A percentile compares a stretch with the other conserved stretches of the same genome.
These are phyloP conservation scores for Zosterops borbonicus DNA, from an alignment of 2,113 vertebrate genomes.

Conservation along the genomic window DNA sequence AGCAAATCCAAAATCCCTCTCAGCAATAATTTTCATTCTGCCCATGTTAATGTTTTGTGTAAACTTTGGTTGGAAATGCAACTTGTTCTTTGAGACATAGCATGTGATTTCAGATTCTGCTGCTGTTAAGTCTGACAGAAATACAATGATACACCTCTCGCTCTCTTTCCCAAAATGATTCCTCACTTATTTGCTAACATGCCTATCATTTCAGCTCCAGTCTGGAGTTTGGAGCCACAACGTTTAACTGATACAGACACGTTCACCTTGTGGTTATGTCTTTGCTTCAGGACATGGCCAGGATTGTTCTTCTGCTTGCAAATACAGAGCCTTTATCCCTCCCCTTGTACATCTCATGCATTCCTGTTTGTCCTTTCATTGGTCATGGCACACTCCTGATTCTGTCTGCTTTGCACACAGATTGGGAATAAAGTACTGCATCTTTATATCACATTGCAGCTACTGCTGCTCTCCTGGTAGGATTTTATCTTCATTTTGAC, in stretches of 20 bases:
- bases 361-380: background rate
- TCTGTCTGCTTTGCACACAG: background rate
- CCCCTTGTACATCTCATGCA: background rate
- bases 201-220: background rate
- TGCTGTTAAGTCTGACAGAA: background rate
- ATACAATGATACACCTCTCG: background rate
- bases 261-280: background rate
- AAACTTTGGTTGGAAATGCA: constrained; percentile 8
- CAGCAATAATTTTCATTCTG: constrained; percentile 4
- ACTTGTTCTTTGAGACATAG: background rate
- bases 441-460: background rate
- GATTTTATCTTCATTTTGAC: background rate
- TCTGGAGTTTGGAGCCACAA: background rate
- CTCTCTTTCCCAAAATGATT: background rate
- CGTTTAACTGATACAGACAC: background rate
- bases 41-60: background rate
- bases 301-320: background rate
- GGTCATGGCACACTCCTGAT: background rate
- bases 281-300: background rate
- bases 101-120: background rate
- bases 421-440: background rate
- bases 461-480: background rate
- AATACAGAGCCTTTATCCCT: background rate
- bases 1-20: constrained; percentile 25
- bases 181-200: background rate